Conservation (phyloP, 1,140 invertebrate species). For the Hycleus cichorii region DNA sequence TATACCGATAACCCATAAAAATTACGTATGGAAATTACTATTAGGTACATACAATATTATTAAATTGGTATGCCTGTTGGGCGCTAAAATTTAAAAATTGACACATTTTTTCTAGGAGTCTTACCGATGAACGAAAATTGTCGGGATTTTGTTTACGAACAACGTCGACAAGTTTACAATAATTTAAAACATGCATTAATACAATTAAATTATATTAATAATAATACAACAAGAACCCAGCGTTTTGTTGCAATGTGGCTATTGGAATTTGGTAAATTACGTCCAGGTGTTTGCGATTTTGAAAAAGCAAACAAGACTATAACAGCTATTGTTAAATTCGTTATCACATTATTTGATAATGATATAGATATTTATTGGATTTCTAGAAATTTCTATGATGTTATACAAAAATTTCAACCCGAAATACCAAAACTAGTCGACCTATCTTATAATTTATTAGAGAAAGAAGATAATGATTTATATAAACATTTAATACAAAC, state of each 20-base stretch:
- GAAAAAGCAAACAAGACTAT: background rate
- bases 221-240: slow-evolving; percentile 50
- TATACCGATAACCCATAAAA: slow-evolving; percentile 72
- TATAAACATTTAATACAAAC: slow-evolving; percentile 55
- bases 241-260: slow-evolving; percentile 70
- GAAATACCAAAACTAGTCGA: slow-evolving; percentile 59
- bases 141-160: slow-evolving; percentile 63
- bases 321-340: background rate
- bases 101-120: slow-evolving; percentile 47
- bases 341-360: slow-evolving; percentile 44
- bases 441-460: slow-evolving; percentile 55
- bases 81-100: slow-evolving; percentile 3
- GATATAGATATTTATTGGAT: slow-evolving; percentile 75
- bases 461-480: slow-evolving; percentile 62
- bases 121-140: slow-evolving; percentile 66
- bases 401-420: slow-evolving; percentile 54
- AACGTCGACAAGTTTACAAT: slow-evolving; percentile 64
- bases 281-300: too few species aligned
- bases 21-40: slow-evolving; percentile 79
- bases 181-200: slow-evolving; percentile 65
- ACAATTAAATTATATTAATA: slow-evolving; percentile 53
- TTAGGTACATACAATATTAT: slow-evolving; percentile 48
- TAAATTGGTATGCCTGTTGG: background rate
- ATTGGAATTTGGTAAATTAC: slow-evolving; percentile 58
- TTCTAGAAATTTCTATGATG: slow-evolving; percentile 61